Percentiles rank a stretch among this genome's conserved stretches.
phyloP scores from a whole-genome alignment of 2,113 vertebrate species.

The Pluvianellus socialis region DNA sequence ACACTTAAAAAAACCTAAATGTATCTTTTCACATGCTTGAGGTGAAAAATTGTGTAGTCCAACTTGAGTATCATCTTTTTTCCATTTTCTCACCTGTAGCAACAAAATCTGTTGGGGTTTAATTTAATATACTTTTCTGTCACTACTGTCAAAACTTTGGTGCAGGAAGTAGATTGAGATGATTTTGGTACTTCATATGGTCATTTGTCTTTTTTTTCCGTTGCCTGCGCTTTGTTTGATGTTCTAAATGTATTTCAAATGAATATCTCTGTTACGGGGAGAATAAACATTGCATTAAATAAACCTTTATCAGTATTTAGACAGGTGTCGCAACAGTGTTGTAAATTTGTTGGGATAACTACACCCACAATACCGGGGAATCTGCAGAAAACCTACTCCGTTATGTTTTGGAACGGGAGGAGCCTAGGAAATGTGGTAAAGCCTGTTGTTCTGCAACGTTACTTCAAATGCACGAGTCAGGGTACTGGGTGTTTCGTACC shows the following conservation, averaged over 20 bases:
- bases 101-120: neutral
- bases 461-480: fast-evolving
- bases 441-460: neutral
- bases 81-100: neutral
- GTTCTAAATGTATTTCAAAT: neutral
- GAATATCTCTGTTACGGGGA: neutral
- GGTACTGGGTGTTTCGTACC: neutral
- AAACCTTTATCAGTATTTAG: neutral
- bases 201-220: neutral
- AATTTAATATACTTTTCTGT: neutral
- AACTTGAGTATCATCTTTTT: fast-evolving
- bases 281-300: neutral
- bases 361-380: fast-evolving
- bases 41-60: neutral
- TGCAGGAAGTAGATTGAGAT: neutral
- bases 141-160: neutral
- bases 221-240: slow-evolving; percentile 4
- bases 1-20: neutral
- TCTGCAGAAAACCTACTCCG: fast-evolving
- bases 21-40: neutral
- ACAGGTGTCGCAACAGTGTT: neutral
- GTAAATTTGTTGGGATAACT: fast-evolving
- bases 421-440: neutral
- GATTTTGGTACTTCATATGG: neutral
- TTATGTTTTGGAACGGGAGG: fast-evolving